Evolutionary conservation across 35 echinoderm and acorn worm species (phyloP).

Genomic region (Strongylocentrotus purpuratus): DNA sequence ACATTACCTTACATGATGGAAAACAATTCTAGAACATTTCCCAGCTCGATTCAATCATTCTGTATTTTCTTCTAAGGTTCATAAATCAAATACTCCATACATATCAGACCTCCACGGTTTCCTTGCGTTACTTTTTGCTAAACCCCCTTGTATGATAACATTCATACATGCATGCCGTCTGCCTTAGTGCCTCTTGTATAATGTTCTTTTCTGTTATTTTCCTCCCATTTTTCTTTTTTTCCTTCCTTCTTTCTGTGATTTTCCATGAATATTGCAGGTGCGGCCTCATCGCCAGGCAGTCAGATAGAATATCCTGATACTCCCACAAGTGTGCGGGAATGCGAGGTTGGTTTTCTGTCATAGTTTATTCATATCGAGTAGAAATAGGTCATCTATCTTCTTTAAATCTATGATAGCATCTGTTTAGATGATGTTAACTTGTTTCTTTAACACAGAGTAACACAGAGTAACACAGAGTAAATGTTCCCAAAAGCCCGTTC

Average conservation of each 20-base stretch:
- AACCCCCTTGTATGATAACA: neutral
- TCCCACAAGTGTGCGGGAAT: conserved; percentile 18
- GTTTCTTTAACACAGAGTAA: no score
- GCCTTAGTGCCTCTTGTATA: neutral
- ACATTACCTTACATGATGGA: neutral
- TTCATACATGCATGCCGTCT: neutral
- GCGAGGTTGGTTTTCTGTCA: neutral
- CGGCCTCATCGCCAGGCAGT: conserved; percentile 69
- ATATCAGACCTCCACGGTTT: neutral
- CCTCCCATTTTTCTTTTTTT: neutral
- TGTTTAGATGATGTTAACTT: no score
- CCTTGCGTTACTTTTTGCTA: neutral
- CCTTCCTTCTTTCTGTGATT: neutral
- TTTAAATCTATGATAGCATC: no score
- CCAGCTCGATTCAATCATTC: neutral
- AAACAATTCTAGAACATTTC: neutral
- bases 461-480: no score
- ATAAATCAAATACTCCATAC: neutral
- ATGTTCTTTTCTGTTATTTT: neutral
- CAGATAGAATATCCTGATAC: conserved; percentile 50
- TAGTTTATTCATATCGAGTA: no score
- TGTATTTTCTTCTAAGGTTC: neutral
- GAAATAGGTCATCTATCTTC: no score
- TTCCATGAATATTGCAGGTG: conserved; percentile 45
- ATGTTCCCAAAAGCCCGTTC: no score